phyloP scores from a whole-genome alignment of 1,140 invertebrate species.

The Platorchestia sp. region DNA sequence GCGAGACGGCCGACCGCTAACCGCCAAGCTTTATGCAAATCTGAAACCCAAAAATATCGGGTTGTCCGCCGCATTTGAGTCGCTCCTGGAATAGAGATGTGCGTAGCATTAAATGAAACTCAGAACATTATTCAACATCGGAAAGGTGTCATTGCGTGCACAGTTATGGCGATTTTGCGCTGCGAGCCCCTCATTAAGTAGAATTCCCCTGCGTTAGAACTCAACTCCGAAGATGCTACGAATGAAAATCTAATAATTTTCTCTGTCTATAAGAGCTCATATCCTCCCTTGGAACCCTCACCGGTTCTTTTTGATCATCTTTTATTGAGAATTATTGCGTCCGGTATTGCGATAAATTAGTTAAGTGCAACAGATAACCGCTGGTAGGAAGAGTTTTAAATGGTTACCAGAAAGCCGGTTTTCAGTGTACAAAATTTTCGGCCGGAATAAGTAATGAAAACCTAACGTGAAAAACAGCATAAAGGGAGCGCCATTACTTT shows the following conservation, averaged over 20 bases:
- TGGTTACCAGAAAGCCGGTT: neutral
- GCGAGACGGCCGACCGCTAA: neutral
- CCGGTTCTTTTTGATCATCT: slow-evolving; percentile 1
- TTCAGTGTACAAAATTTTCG: neutral
- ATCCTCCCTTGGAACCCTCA: neutral
- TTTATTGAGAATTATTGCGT: slow-evolving; percentile 19
- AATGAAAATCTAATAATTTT: neutral
- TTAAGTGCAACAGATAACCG: neutral
- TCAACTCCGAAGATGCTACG: neutral
- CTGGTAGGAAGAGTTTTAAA: neutral
- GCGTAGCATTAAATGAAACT: neutral
- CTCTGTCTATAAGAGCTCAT: neutral
- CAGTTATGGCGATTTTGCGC: neutral
- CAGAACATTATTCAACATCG: neutral
- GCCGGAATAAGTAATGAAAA: neutral
- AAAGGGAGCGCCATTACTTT: neutral
- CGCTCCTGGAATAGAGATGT: neutral
- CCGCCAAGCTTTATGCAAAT: neutral
- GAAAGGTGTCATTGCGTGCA: neutral
- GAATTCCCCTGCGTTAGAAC: neutral
- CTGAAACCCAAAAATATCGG: neutral
- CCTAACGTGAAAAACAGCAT: neutral
- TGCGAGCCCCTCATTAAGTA: neutral
- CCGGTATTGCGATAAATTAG: slow-evolving; percentile 1
- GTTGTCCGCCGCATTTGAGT: neutral